Conservation (phyloP, 2,797 vertebrate genomes). For the Silurus aristotelis region DNA sequence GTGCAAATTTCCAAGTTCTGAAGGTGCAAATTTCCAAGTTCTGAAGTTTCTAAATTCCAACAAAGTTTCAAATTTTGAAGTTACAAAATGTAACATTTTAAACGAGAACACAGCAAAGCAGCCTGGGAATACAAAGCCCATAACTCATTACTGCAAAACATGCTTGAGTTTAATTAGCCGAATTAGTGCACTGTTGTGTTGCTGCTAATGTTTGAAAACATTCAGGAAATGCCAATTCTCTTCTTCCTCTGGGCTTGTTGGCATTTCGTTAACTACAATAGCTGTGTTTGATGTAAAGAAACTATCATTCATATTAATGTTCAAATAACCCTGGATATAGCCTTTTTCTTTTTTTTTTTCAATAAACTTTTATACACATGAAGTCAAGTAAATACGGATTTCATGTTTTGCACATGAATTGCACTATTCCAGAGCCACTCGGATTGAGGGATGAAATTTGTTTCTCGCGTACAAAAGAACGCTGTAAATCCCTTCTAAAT, state of each 20-base stretch:
- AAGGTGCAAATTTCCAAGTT: neutral
- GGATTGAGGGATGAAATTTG: constrained; percentile 22
- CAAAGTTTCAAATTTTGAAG: too few species aligned
- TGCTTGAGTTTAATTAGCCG: neutral
- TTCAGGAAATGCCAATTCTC: neutral
- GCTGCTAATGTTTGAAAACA: neutral
- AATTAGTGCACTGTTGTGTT: neutral
- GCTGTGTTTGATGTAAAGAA: neutral
- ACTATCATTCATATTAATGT: constrained; percentile 3
- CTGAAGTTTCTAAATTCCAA: neutral
- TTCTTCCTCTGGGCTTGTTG: neutral
- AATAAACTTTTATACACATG: neutral
- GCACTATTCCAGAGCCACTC: too few species aligned
- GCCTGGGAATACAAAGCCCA: neutral
- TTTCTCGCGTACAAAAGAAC: neutral
- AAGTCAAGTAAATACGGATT: neutral
- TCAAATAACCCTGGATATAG: neutral
- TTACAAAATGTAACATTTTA: too few species aligned
- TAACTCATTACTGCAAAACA: neutral
- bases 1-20: neutral
- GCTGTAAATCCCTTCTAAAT: constrained; percentile 22
- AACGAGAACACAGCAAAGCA: neutral
- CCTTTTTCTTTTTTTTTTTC: neutral
- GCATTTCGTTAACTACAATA: neutral
- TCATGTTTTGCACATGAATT: neutral